Evolutionary conservation across 35 echinoderm and acorn worm species (phyloP).

Genomic region (Lytechinus variegatus): DNA sequence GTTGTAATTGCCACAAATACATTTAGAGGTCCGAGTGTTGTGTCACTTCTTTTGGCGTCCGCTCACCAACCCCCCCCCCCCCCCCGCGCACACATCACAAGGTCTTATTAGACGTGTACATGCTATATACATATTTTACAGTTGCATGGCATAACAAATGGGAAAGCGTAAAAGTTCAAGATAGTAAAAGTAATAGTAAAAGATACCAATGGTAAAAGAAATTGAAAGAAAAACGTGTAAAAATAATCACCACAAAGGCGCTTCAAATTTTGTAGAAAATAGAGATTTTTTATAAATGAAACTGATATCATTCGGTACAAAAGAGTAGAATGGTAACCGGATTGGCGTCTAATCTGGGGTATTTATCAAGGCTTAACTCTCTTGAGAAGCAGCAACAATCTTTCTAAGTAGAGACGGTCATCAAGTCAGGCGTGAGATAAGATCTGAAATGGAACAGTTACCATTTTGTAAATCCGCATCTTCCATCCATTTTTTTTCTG

Average conservation of each 20-base stretch:
- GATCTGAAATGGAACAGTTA: constrained; percentile 43
- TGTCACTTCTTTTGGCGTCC: no score
- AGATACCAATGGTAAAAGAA: no score
- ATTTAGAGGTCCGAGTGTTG: no score
- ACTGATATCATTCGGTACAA: not conserved
- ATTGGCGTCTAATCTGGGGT: not conserved
- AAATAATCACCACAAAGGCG: not conserved
- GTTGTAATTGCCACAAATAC: no score
- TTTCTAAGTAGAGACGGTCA: not conserved
- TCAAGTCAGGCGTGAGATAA: constrained; percentile 15
- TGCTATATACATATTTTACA: no score
- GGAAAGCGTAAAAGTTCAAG: no score
- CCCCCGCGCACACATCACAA: no score
- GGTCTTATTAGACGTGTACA: no score
- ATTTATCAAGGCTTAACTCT: constrained; percentile 6
- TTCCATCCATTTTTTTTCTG: not conserved
- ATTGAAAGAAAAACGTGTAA: no score
- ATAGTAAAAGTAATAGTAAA: no score
- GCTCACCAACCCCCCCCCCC: no score
- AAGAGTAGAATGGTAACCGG: not conserved
- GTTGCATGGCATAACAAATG: no score
- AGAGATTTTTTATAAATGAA: not conserved
- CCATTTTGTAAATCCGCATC: not conserved
- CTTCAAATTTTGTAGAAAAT: not conserved
- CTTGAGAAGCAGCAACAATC: constrained; percentile 10